Base-by-base conservation (phyloP, 2,113 vertebrate genomes). In the Cinclus cinclus region DNA sequence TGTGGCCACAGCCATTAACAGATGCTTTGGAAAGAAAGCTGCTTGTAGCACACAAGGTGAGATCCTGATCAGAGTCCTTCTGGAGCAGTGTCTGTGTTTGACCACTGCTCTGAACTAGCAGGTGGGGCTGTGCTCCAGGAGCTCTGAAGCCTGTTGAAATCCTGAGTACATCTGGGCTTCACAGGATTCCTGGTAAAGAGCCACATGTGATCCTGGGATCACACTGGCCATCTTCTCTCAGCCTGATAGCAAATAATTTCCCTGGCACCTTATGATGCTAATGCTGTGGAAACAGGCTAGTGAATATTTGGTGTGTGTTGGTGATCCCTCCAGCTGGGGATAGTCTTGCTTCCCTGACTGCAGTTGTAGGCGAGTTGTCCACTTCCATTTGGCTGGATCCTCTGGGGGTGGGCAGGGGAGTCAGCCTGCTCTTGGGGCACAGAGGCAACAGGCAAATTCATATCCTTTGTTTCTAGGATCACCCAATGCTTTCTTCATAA, bases 371-470 rank as follows among this genome's bases (percentile, higher is more conserved):
- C 0, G 1, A 46, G 19, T 17, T 4, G 8, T 64, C 41, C 52
- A 37, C 59, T 42, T 20, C 42, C 20, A 25, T 55, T 78, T 35
- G 87, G 15, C 58, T n/a, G 33, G 42, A n/a, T 30, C 7, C 44
- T 69, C 9, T 0, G 0, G 0, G 49, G 17, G 9, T 6, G 6
- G 44, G 30, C 27, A 46, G 44, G 23, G 41, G 15, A 18, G 20
- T 71, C 74, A 55, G 42, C 42, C 35, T 42, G 28, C 42, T 67
- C 23, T 13, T 10, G 2, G 21, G 37, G 33, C 35, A 33, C 53
- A 46, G 69, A 55, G 11, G 19, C 39, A 69, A 62, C 49, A 23
- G n/a, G 42, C 13, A 74, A 47, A 77, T 44, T 81, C 0, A 0
- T 8, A 8, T 44, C 12, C 22, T 67, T 74, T 76, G 12, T 56